phyloP scores from a whole-genome alignment of 1,140 invertebrate genomes.

The Vollenhovia emeryi region DNA sequence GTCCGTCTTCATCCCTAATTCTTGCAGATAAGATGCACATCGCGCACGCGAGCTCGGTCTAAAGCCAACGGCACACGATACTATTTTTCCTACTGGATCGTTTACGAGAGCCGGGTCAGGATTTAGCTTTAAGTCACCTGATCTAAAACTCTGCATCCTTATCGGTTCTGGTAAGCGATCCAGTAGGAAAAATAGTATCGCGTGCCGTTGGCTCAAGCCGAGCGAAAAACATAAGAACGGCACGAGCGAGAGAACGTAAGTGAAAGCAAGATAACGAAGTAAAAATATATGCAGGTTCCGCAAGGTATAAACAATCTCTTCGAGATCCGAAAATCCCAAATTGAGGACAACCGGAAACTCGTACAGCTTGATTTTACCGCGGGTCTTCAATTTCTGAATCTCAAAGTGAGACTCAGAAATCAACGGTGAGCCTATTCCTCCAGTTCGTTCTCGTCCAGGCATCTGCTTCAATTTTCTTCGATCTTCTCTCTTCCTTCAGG shows the following conservation, averaged over 20 bases:
- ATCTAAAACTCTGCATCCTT: too few relatives aligned
- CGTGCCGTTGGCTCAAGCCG: too few relatives aligned
- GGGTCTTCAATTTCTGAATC: conserved; percentile 16
- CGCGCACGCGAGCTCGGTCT: neutral
- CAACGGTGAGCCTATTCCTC: neutral
- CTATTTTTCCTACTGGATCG: too few relatives aligned
- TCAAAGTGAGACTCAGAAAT: conserved; percentile 9
- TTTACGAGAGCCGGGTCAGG: too few relatives aligned
- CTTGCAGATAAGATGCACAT: neutral
- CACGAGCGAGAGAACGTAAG: neutral
- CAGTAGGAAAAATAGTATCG: too few relatives aligned
- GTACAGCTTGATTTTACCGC: neutral
- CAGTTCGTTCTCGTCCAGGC: neutral
- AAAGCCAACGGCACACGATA: too few relatives aligned
- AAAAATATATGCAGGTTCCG: neutral
- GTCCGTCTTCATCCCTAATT: neutral
- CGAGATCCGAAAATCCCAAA: conserved; percentile 48
- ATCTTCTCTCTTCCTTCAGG: conserved; percentile 30
- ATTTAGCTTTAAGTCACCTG: too few relatives aligned
- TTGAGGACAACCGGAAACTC: conserved; percentile 6
- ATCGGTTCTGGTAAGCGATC: too few relatives aligned
- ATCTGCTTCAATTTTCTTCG: conserved; percentile 41
- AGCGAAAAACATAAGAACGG: conserved; percentile 40
- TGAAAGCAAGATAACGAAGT: neutral
- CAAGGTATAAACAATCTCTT: conserved; percentile 5